Percentiles rank a stretch among this genome's conserved stretches.
Conservation (phyloP, 2,797 vertebrate genomes). For the Amphiprion clarkii region DNA sequence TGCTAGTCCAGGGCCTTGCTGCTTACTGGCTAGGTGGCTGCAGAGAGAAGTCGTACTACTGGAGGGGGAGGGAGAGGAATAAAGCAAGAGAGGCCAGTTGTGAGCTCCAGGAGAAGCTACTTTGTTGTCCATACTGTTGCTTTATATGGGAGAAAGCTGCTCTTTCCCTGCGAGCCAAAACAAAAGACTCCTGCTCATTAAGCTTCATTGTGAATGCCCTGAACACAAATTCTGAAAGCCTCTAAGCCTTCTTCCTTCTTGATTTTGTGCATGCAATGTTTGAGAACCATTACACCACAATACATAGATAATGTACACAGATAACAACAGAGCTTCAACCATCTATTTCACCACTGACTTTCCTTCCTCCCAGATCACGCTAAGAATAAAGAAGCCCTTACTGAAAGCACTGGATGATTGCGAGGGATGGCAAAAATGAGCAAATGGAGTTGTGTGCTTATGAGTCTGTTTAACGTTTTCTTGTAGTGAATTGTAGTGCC, state of each 20-base stretch:
- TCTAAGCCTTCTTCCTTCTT: slow-evolving; percentile 5
- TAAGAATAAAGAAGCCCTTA: not conserved
- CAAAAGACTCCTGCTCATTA: slow-evolving; percentile 33
- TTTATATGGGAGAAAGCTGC: slow-evolving; percentile 67
- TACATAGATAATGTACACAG: slow-evolving; percentile 27
- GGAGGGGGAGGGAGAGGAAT: slow-evolving; percentile 26
- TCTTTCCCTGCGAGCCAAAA: slow-evolving; percentile 28
- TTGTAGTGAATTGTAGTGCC: not conserved
- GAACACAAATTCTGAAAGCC: slow-evolving; percentile 22
- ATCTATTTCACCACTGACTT: slow-evolving; percentile 24
- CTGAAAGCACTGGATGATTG: slow-evolving; percentile 13
- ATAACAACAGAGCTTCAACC: slow-evolving; percentile 28
- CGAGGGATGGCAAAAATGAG: not conserved
- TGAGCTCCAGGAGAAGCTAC: slow-evolving; percentile 51
- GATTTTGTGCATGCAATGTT: slow-evolving; percentile 20
- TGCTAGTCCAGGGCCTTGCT: slow-evolving; percentile 72
- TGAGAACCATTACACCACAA: slow-evolving; percentile 39
- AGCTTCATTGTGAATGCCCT: slow-evolving; percentile 31
- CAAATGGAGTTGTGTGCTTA: not conserved
- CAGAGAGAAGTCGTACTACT: slow-evolving; percentile 44
- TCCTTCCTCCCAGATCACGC: not conserved
- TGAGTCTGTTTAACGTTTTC: slow-evolving; percentile 23
- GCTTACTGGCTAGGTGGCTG: slow-evolving; percentile 65
- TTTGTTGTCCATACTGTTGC: slow-evolving; percentile 51
- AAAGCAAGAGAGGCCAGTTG: slow-evolving; percentile 7